phyloP scores from a whole-genome alignment of 2,797 vertebrate species.

The Coracias cyanogaster region DNA sequence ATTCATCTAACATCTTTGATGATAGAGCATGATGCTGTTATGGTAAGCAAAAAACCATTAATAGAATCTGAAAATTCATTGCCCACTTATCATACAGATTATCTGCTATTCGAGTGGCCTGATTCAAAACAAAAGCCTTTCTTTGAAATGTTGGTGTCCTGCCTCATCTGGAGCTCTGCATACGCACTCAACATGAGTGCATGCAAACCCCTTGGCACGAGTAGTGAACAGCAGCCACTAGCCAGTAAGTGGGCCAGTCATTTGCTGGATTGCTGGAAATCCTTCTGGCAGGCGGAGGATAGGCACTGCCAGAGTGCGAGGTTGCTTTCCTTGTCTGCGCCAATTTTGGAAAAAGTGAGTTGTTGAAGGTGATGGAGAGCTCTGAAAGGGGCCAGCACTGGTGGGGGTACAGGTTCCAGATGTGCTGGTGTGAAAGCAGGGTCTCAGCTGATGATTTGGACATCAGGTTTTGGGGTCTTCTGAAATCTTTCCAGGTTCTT shows the following conservation, averaged over 20 bases:
- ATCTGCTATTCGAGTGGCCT: background rate
- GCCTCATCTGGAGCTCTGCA: background rate
- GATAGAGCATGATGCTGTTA: background rate
- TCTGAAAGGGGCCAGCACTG: background rate
- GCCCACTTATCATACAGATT: background rate
- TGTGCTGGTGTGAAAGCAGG: background rate
- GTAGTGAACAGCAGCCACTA: background rate
- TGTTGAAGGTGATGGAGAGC: background rate
- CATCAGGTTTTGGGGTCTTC: background rate
- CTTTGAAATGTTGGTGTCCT: background rate
- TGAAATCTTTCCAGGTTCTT: background rate
- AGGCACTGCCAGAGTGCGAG: background rate
- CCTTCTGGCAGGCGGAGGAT: background rate
- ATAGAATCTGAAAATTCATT: background rate
- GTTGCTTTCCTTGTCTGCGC: background rate
- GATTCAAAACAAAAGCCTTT: background rate
- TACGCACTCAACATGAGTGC: background rate
- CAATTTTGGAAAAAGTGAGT: background rate
- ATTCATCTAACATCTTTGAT: background rate
- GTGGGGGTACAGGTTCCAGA: background rate
- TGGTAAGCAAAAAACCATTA: background rate
- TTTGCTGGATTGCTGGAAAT: background rate
- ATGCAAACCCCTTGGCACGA: background rate
- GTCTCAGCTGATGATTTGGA: background rate
- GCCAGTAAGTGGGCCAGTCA: background rate